Evolutionary conservation across 2,797 vertebrate species (phyloP).

Genomic region (Sternotherus odoratus): DNA sequence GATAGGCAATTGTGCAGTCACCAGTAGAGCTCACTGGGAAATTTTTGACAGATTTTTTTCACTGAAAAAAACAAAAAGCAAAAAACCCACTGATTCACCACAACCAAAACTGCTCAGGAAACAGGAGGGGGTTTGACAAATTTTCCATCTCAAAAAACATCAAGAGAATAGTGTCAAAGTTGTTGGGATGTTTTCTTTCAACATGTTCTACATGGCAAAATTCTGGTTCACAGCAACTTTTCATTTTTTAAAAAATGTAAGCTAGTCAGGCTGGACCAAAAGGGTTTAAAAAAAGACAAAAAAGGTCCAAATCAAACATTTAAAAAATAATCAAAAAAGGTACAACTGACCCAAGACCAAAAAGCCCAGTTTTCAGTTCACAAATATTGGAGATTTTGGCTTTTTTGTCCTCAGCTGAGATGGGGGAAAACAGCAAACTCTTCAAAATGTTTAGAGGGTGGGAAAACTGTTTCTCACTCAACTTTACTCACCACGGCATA

Average conservation of each 20-base stretch:
- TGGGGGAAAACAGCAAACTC: neutral
- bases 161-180: neutral
- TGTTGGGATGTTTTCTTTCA: neutral
- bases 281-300: neutral
- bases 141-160: neutral
- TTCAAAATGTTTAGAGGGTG: neutral
- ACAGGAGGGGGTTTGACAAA: neutral
- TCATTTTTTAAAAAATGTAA: neutral
- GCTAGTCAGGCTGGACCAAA: neutral
- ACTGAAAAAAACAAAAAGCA: too few species aligned
- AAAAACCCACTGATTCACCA: too few species aligned
- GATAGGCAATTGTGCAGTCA: neutral
- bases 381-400: neutral
- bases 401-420: neutral
- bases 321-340: neutral
- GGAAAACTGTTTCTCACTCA: neutral
- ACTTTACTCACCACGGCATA: neutral
- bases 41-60: neutral
- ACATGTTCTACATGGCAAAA: neutral
- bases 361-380: neutral
- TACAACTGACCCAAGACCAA: neutral
- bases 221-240: neutral
- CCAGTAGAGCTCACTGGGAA: neutral
- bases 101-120: neutral
- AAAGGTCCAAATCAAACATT: neutral